Evolutionary conservation across 2,888 invertebrate genomes (phyloP), one percentile per base, ranked within the genome.

Genomic region (Sarcophaga caerulescens): DNA sequence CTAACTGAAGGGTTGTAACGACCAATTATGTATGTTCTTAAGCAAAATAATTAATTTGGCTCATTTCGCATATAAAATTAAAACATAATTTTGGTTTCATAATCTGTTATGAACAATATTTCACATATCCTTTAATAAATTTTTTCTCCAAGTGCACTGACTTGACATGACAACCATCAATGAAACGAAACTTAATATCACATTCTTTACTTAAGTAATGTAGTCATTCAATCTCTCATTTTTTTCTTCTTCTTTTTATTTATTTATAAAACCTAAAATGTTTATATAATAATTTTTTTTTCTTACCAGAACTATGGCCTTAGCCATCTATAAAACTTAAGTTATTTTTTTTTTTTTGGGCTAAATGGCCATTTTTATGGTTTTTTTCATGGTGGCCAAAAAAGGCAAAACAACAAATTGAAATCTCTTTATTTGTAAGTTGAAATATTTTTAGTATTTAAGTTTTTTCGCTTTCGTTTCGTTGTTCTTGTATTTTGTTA

Each of bases 321-420:
- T 60, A 19, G n/a, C 52, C 65, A 62, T 76, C 35, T 35, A 35
- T 66, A 76, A 68, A 70, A 75, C 74, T 74, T 74, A 63, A 78
- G 68, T 78, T 74, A 74, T 71, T 71, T 35, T 6, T 35, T 71
- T 71, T 35, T 6, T 35, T 35, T 35, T 5, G 65, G 74, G 19
- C 71, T 73, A 68, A 63, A 69, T 75, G 76, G 63, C 73, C 62
- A 78, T 78, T 86, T 85, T 86, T 75, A 81, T 83, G 73, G 81
- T 74, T 86, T 78, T 65, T 57, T 66, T 68, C 71, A 45, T 45
- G 45, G 17, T 75, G 79, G 63, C 66, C 17, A 60, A 63, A 68
- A 52, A 23, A 21, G 59, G 52, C 68, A 77, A 35, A 63, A 35
- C 73, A 52, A 47, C 25, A 83, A 83, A 76, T 47, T 63, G 52